phyloP scores from a whole-genome alignment of 2,797 vertebrate genomes.

The Brachyrhaphis roseni region DNA sequence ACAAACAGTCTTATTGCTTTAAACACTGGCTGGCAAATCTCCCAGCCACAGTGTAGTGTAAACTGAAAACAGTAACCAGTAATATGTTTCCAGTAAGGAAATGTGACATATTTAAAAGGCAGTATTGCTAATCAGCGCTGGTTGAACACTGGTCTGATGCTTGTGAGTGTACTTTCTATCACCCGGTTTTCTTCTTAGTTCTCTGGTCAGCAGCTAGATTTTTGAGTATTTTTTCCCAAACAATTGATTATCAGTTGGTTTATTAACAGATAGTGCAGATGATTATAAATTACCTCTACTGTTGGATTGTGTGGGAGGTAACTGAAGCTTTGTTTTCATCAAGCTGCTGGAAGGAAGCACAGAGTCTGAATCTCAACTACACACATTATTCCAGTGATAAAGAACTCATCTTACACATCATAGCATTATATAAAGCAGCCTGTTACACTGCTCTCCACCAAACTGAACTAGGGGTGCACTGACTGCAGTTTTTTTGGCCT shows the following conservation, averaged over 20 bases:
- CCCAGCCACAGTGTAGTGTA: background rate
- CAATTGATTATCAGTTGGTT: background rate
- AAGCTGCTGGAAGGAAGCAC: background rate
- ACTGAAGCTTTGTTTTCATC: background rate
- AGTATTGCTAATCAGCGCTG: background rate
- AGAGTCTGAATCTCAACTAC: background rate
- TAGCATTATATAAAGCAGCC: no score
- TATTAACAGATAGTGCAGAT: background rate
- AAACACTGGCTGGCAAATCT: background rate
- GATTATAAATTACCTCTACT: background rate
- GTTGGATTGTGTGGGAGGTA: background rate
- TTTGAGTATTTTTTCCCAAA: background rate
- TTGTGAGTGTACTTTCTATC: background rate
- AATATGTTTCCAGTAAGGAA: background rate
- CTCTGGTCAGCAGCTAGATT: background rate
- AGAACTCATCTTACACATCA: background rate
- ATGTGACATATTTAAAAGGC: background rate
- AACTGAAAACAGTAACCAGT: background rate
- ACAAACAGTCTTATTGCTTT: background rate
- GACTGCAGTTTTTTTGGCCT: no score
- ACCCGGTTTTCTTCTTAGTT: background rate
- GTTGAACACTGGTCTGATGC: background rate
- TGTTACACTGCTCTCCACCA: no score
- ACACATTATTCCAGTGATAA: background rate
- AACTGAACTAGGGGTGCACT: no score